phyloP scores from a whole-genome alignment of 2,113 vertebrate species.

The Dascyllus trimaculatus region DNA sequence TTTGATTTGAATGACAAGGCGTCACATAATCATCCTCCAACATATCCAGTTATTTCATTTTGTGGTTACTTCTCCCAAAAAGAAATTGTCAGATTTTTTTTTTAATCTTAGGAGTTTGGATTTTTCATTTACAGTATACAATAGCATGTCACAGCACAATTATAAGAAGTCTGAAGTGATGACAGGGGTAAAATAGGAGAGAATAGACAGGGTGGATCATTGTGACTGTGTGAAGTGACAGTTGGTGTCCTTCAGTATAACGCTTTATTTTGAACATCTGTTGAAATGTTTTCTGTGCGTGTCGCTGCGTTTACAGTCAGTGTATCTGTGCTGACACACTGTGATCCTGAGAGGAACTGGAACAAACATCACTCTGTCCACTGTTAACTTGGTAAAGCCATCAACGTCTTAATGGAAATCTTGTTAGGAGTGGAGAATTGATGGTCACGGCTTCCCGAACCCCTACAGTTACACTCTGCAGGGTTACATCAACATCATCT shows the following conservation, averaged over 20 bases:
- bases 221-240: conserved; percentile 47
- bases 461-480: conserved; percentile 12
- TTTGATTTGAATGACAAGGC: conserved; percentile 29
- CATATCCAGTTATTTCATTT: conserved; percentile 25
- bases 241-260: conserved; percentile 36
- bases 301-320: too few relatives aligned
- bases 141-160: not conserved
- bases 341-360: not conserved
- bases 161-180: too few relatives aligned
- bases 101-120: not conserved
- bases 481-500: conserved; percentile 25
- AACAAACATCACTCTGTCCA: conserved; percentile 19
- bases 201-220: conserved; percentile 28
- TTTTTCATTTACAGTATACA: conserved; percentile 24
- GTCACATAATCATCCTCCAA: conserved; percentile 14
- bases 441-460: conserved; percentile 17
- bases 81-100: conserved; percentile 22
- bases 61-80: conserved; percentile 22
- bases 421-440: conserved; percentile 54
- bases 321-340: too few relatives aligned
- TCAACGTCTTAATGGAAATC: conserved; percentile 46
- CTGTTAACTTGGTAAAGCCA: conserved; percentile 69
- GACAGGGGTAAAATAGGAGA: not conserved
- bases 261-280: conserved; percentile 24
- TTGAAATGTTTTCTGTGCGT: conserved; percentile 13